phyloP scores from a whole-genome alignment of 2,797 vertebrate species.

The Chiloscyllium punctatum region DNA sequence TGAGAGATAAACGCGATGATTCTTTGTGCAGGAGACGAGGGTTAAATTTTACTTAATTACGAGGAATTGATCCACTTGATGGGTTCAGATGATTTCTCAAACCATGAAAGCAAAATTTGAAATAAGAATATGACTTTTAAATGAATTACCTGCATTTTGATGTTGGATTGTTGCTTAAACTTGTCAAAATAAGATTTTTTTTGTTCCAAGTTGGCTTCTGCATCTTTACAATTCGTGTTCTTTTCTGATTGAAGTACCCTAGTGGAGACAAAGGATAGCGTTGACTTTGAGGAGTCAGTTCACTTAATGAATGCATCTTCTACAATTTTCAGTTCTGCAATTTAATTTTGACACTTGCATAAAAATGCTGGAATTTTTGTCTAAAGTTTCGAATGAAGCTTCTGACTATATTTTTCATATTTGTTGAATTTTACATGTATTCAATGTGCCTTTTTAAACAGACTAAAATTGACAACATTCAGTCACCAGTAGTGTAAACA shows the following conservation, averaged over 20 bases:
- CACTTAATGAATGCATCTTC: neutral
- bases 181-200: neutral
- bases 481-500: neutral
- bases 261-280: conserved; percentile 13
- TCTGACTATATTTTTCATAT: neutral
- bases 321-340: neutral
- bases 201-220: neutral
- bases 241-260: neutral
- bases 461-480: neutral
- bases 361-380: neutral
- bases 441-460: neutral
- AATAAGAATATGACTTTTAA: neutral
- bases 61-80: neutral
- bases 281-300: neutral
- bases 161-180: neutral
- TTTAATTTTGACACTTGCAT: neutral
- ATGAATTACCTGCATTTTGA: neutral
- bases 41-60: neutral
- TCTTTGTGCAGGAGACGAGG: neutral
- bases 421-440: neutral
- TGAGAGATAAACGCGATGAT: neutral
- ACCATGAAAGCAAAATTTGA: neutral
- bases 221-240: neutral
- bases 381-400: neutral
- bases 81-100: neutral